Evolutionary conservation across 2,888 invertebrate genomes (phyloP).

Genomic region (Adineta ricciae): DNA sequence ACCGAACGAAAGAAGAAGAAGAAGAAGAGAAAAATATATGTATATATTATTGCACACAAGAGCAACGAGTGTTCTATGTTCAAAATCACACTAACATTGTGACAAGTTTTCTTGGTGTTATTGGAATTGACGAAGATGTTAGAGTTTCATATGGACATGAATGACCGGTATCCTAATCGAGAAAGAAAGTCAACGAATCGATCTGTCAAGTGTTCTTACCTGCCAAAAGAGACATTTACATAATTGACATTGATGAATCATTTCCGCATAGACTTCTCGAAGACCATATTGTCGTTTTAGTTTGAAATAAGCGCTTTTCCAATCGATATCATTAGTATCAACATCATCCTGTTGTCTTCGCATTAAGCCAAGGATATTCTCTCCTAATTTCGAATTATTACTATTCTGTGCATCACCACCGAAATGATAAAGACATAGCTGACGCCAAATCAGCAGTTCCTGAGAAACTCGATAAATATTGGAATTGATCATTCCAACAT

Average conservation of each 20-base stretch:
- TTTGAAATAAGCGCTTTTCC: constrained; percentile 35
- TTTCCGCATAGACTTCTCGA: constrained; percentile 83
- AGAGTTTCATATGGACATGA: neutral
- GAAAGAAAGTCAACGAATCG: neutral
- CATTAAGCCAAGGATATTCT: neutral
- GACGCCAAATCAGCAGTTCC: constrained; percentile 72
- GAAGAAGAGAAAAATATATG: neutral
- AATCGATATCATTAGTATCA: constrained; percentile 33
- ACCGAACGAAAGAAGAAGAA: neutral
- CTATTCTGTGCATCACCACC: constrained; percentile 27
- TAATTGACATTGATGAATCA: constrained; percentile 79
- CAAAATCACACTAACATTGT: neutral
- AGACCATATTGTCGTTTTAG: constrained; percentile 68
- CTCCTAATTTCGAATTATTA: neutral
- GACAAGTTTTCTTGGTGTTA: constrained; percentile 12
- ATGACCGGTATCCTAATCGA: neutral
- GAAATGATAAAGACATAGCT: constrained; percentile 82
- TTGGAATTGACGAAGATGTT: neutral
- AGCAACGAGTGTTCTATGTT: neutral
- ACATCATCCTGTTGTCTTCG: neutral
- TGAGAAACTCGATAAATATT: constrained; percentile 64
- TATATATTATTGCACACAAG: neutral
- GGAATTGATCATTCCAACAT: constrained; percentile 46
- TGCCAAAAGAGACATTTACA: constrained; percentile 94
- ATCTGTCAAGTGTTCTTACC: constrained; percentile 35